Base-by-base conservation (phyloP, 2,797 vertebrate species). In the Eulemur albifrons region DNA sequence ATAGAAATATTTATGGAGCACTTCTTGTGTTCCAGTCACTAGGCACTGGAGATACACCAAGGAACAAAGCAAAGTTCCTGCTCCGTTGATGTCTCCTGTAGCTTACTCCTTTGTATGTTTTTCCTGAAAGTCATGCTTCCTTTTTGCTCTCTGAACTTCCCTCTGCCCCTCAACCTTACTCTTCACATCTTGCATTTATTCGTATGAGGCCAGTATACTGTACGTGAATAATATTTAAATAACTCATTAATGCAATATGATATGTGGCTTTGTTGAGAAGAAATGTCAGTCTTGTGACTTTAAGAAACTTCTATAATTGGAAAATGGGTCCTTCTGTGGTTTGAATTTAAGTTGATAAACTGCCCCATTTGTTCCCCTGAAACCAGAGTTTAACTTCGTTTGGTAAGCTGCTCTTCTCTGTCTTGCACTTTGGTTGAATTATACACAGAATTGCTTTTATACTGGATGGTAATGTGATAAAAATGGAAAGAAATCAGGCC, bases 171-270 rank as follows among this genome's bases (percentile, higher is more conserved):
- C 63, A 48, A 3, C 69, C 57, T 83, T 65, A 75, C n/a, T 88
- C 27, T 86, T 92, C 70, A 72, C 63, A 40, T 70, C 35, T 92
- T 92, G 67, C 73, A 48, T 88, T 95, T 82, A 81, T 77, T 91
- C n/a, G 14, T 73, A 48, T 70, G n/a, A 75, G 8, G 48, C 76
- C 50, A n/a, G 48, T 87, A 67, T 57, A 50, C 30, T 82, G 32
- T 57, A 59, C 54, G 72, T n/a, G 15, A 50, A 63, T 80, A 81
- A 94, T 32, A n/a, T 43, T 35, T 59, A 69, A 89, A 84, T 45
- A 35, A 35, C 35, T 84, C 59, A 17, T 80, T 92, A 79, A 63
- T 69, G 48, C 50, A 52, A 23, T 63, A 15, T 45, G 25, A 38
- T 54, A 11, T 89, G 45, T 76, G 30, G 65, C 23, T 94, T 69